Conservation (phyloP, 2,113 vertebrate genomes). For the Campylomormyrus numenius region DNA sequence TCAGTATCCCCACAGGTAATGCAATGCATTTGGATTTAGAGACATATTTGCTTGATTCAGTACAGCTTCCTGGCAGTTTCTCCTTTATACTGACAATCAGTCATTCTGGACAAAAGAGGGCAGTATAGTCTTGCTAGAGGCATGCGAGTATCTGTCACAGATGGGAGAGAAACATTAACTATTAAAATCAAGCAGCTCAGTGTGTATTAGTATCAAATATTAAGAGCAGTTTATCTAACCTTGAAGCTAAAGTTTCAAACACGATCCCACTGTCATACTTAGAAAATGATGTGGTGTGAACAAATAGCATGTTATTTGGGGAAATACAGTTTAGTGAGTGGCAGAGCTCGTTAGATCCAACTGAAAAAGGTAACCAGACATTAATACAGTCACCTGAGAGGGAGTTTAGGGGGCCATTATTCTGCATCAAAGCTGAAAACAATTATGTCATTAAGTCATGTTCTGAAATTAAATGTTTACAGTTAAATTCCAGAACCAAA, state of each 20-base stretch:
- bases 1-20: background rate
- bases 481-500: too few relatives aligned
- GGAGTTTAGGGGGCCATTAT: background rate
- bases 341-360: background rate
- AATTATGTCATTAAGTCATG: background rate
- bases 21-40: background rate
- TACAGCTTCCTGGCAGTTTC: background rate
- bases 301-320: background rate
- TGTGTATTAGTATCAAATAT: background rate
- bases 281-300: background rate
- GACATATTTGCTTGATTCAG: background rate
- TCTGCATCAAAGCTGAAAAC: background rate
- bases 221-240: background rate
- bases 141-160: background rate
- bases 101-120: background rate
- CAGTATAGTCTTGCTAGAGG: background rate
- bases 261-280: background rate
- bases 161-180: background rate
- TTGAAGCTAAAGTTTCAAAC: background rate
- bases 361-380: background rate
- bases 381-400: background rate
- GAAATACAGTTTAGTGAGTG: background rate
- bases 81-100: background rate
- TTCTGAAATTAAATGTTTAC: background rate
- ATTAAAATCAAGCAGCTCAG: background rate